These are phyloP conservation scores for Ceyx cyanopectus DNA, from an alignment of 2,113 vertebrate species.

Conservation along the genomic window DNA sequence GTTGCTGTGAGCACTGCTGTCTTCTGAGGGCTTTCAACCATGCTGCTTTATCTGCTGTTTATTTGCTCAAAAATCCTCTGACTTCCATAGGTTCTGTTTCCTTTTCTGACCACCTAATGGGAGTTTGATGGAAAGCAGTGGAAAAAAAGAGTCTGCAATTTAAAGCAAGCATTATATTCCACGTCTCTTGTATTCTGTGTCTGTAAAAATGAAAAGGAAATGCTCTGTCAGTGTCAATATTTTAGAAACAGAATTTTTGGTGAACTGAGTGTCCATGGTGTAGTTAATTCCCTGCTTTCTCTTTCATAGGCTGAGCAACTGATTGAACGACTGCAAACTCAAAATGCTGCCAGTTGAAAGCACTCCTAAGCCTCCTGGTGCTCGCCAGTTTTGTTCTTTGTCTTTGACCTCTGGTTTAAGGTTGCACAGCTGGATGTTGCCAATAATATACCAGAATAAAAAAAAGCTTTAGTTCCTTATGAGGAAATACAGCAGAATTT, in stretches of 20 bases:
- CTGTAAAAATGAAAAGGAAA: not conserved
- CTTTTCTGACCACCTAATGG: not conserved
- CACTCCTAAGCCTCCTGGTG: not conserved
- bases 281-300: not conserved
- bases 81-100: not conserved
- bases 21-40: not conserved
- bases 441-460: not conserved
- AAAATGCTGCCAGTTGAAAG: conserved; percentile 62
- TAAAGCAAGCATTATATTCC: not conserved
- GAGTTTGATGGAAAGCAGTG: not conserved
- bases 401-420: conserved; percentile 34
- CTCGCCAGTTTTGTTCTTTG: not conserved
- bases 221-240: not conserved
- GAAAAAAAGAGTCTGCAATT: not conserved
- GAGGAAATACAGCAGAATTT: conserved; percentile 1
- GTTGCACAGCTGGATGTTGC: conserved; percentile 44
- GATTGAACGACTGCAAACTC: conserved; percentile 81
- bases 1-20: not conserved
- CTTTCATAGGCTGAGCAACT: conserved; percentile 82
- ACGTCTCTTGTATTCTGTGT: not conserved
- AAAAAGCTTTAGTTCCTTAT: conserved; percentile 46
- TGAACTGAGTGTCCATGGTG: fast-evolving
- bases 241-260: not conserved
- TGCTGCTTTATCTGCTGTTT: not conserved
- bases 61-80: not conserved